Evolutionary conservation across 1,140 invertebrate species (phyloP), one percentile per base, ranked within the genome.

Genomic region (Vanessa atalanta): DNA sequence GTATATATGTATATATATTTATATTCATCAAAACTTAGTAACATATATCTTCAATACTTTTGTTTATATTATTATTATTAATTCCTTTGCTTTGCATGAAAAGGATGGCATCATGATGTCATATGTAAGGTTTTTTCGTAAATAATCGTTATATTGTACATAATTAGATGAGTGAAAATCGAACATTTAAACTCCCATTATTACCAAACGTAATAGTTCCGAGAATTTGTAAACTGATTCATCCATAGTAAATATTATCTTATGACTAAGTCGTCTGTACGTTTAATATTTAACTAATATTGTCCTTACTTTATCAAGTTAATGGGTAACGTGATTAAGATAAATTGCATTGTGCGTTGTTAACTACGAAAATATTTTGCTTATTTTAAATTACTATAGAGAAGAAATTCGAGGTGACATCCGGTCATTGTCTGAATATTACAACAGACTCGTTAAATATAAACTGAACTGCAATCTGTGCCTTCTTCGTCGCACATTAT

Each of bases 241-340:
- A 43, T 11, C 0, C 37, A 43, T 43, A 43, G 9, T 11, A 43
- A 43, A 43, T 43, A 43, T 7, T 43, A 9, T 9, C 3, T 5
- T 11, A 43, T 43, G 37, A 43, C 37, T 43, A 43, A 43, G 37
- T 43, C 37, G 37, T 43, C 37, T 43, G n/a, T 20, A 53, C 15
- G 43, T 47, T 16, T n/a, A 47, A 47, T n/a, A 64, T 43, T 64
- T 47, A 16, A 64, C 31, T 8, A 16, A 47, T n/a, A 60, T 48
- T 70, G 65, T 61, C 60, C 15, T 48, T 37, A 73, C 43, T 50
- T 68, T 65, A 77, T 79, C 67, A n/a, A 13, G n/a, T 23, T 81
- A 83, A 83, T 53, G 81, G 77, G 72, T 73, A 75, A 68, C 51
- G 64, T 57, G 61, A 78, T 81, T 83, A 68, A 77, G 76, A 79